Evolutionary conservation across 2,113 vertebrate genomes (phyloP).

Genomic region (Tinamus guttatus): DNA sequence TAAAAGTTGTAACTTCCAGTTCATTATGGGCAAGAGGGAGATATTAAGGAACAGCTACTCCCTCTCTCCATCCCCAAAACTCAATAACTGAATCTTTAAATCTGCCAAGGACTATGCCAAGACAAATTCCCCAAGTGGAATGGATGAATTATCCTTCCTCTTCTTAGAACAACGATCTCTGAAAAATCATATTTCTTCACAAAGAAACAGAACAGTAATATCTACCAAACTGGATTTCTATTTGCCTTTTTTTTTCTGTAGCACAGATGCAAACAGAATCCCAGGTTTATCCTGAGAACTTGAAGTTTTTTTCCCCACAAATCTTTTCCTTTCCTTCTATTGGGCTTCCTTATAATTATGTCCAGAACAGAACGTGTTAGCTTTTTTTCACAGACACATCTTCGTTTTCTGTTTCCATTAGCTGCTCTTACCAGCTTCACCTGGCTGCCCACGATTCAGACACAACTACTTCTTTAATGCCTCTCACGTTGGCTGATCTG

Average conservation of each 20-base stretch:
- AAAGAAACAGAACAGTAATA: neutral
- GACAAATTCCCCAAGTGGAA: neutral
- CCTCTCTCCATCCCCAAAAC: neutral
- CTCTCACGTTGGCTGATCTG: neutral
- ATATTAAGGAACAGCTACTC: neutral
- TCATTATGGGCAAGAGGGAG: neutral
- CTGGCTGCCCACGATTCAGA: neutral
- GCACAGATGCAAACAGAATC: neutral
- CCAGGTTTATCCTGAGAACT: neutral
- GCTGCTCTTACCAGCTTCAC: neutral
- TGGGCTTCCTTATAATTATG: neutral
- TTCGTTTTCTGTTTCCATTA: neutral
- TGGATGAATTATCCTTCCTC: neutral
- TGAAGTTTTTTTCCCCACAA: neutral
- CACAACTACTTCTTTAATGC: neutral
- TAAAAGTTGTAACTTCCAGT: neutral
- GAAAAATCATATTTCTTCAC: neutral
- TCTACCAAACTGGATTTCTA: neutral
- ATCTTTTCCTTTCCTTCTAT: neutral
- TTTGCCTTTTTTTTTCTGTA: neutral
- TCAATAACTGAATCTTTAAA: neutral
- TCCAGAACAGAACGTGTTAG: neutral
- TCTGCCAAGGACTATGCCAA: neutral
- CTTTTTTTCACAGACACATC: neutral
- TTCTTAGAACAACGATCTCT: neutral